These are phyloP conservation scores for Siniperca undulata DNA, from an alignment of 2,797 vertebrate genomes.

Conservation along the genomic window DNA sequence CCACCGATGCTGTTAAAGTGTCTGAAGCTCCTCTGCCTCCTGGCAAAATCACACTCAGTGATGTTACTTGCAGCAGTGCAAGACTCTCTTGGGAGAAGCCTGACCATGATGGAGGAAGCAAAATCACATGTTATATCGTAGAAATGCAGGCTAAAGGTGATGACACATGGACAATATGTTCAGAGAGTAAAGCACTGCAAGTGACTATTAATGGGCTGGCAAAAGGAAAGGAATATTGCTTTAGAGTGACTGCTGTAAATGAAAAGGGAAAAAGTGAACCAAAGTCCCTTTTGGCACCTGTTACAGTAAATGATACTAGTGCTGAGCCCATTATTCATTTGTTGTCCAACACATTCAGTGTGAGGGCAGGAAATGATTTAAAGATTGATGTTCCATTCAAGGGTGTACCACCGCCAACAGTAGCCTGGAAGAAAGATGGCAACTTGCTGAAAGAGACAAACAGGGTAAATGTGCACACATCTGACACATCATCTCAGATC, in stretches of 20 bases:
- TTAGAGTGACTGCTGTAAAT: slow-evolving; percentile 94
- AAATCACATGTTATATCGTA: slow-evolving; percentile 93
- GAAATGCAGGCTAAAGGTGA: slow-evolving; percentile 96
- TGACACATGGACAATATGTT: slow-evolving; percentile 92
- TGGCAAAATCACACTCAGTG: slow-evolving; percentile 91
- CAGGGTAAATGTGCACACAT: slow-evolving; percentile 91
- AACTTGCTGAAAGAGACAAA: slow-evolving; percentile 93
- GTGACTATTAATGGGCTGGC: slow-evolving; percentile 89
- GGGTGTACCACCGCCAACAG: slow-evolving; percentile 89
- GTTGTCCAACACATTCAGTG: slow-evolving; percentile 91
- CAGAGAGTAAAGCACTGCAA: slow-evolving; percentile 91
- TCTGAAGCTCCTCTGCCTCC: slow-evolving; percentile 93
- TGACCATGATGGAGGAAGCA: slow-evolving; percentile 97
- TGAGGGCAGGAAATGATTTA: slow-evolving; percentile 94
- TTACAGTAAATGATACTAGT: slow-evolving; percentile 91
- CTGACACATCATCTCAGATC: slow-evolving; percentile 90
- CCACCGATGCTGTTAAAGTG: slow-evolving; percentile 90
- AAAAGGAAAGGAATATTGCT: slow-evolving; percentile 93
- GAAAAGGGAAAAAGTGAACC: slow-evolving; percentile 97
- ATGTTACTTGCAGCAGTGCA: slow-evolving; percentile 90
- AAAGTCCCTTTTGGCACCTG: slow-evolving; percentile 89
- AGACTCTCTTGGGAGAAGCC: slow-evolving; percentile 97
- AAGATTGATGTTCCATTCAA: slow-evolving; percentile 95
- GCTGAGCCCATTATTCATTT: slow-evolving; percentile 90
- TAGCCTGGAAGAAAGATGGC: slow-evolving; percentile 94